Evolutionary conservation across 2,797 vertebrate species (phyloP).

Genomic region (Aphelocoma californica): DNA sequence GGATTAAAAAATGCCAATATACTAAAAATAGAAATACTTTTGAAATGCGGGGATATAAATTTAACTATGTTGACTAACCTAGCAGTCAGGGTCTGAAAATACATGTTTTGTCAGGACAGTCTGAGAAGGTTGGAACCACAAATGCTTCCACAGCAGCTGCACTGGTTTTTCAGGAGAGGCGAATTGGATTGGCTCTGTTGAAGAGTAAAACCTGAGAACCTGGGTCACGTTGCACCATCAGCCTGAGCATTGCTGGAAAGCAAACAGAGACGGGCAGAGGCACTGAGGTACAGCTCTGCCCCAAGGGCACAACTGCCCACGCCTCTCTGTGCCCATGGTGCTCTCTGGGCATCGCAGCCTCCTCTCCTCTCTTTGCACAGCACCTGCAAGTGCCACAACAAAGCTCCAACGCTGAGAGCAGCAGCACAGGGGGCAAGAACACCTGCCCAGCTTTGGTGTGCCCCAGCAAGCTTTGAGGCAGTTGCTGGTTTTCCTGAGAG

Average conservation of each 20-base stretch:
- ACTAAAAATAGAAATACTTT: conserved; percentile 53
- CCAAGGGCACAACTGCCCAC: not conserved
- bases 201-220: not conserved
- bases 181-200: not conserved
- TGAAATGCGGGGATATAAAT: not conserved
- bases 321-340: fast-evolving
- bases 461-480: fast-evolving
- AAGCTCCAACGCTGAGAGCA: not conserved
- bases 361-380: not conserved
- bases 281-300: not conserved
- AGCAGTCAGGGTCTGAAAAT: not conserved
- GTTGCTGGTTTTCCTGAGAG: not conserved
- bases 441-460: not conserved
- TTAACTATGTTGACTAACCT: not conserved
- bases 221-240: fast-evolving
- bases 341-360: not conserved
- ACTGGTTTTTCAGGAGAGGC: not conserved
- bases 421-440: not conserved
- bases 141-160: not conserved
- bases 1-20: conserved; percentile 44
- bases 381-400: not conserved
- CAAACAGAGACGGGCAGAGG: not conserved
- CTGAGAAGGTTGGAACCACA: not conserved
- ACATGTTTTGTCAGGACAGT: not conserved
- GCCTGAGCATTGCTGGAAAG: not conserved